A percentile compares a stretch with the other conserved stretches of the same genome.
phyloP scores from a whole-genome alignment of 1,140 invertebrate species.

The Spodoptera frugiperda region DNA sequence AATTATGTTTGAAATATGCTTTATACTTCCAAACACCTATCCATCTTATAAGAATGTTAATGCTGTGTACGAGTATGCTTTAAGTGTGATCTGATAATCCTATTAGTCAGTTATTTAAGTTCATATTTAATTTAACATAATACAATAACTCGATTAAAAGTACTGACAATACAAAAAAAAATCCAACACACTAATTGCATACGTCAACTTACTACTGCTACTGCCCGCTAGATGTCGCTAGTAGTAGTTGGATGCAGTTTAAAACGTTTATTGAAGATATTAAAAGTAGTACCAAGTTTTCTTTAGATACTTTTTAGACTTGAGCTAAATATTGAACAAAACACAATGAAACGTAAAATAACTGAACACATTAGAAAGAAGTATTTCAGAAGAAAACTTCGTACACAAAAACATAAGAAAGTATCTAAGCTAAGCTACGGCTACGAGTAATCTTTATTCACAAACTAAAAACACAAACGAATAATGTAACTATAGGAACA shows the following conservation, averaged over 20 bases:
- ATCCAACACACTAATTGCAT: background rate
- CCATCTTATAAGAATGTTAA: no score
- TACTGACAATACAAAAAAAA: no score
- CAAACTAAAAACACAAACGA: background rate
- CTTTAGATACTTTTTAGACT: no score
- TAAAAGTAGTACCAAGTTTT: background rate
- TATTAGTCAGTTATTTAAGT: no score
- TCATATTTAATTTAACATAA: no score
- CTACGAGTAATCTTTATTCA: background rate
- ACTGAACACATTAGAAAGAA: no score
- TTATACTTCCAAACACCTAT: no score
- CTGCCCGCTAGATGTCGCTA: slow-evolving; percentile 53
- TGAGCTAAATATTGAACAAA: background rate
- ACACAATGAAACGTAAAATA: background rate
- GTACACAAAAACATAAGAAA: no score
- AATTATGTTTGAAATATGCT: background rate
- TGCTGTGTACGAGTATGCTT: no score
- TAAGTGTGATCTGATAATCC: no score
- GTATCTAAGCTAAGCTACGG: no score
- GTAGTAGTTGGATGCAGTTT: background rate
- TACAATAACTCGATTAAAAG: no score
- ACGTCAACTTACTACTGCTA: slow-evolving; percentile 22
- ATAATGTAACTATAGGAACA: slow-evolving; percentile 14
- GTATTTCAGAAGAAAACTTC: background rate
- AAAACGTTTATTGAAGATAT: background rate